phyloP scores from a whole-genome alignment of 2,797 vertebrate species.

The Gymnoscopelus braueri region DNA sequence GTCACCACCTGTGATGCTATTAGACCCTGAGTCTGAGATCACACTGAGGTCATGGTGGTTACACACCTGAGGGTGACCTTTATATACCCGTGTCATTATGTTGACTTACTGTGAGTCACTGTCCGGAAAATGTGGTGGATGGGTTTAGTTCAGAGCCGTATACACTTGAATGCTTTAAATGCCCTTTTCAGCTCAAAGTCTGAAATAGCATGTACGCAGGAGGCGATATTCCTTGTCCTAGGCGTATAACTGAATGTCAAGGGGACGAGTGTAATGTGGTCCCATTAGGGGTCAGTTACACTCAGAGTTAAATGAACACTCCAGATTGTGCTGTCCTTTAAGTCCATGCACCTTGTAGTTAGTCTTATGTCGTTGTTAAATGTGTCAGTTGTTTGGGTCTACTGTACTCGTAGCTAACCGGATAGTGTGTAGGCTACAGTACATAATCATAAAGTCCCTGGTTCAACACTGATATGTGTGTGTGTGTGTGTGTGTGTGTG shows the following conservation, averaged over 20 bases:
- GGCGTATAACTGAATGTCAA: no score
- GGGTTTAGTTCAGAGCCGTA: constrained; percentile 4
- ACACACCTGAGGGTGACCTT: constrained; percentile 38
- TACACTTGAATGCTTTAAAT: constrained; percentile 2
- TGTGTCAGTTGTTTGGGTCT: no score
- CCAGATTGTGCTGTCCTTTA: no score
- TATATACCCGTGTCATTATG: background rate
- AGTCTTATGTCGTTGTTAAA: no score
- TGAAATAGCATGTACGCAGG: constrained; percentile 23
- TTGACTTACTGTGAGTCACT: constrained; percentile 8
- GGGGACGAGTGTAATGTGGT: no score
- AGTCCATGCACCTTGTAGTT: no score
- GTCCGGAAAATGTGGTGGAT: background rate
- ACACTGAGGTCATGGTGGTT: constrained; percentile 11
- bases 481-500: background rate
- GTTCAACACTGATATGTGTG: background rate
- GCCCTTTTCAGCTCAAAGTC: constrained; percentile 34
- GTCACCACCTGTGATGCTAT: constrained; percentile 4
- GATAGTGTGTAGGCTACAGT: no score
- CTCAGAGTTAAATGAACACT: no score
- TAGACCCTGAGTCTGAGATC: background rate
- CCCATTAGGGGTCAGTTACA: no score
- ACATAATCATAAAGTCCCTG: no score
- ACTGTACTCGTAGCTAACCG: no score
- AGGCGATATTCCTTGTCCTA: no score